Base-by-base conservation (phyloP, 2,888 invertebrate species). In the Latheticus oryzae region DNA sequence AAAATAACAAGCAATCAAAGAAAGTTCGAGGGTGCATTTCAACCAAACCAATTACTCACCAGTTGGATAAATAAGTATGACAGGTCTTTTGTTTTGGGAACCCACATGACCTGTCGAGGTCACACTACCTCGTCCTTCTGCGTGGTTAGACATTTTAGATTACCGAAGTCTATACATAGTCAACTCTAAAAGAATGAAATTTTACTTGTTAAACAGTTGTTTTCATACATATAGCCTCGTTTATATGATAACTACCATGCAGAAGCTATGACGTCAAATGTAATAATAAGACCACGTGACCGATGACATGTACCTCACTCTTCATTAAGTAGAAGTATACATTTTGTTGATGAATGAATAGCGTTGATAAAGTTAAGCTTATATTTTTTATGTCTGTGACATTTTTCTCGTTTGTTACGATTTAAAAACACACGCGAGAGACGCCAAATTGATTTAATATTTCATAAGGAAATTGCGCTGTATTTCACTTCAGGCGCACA, bases 1-100 rank as follows among this genome's bases (percentile, higher is more conserved):
- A 83, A 84, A 50, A 42, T 5, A 17, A 33, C 15, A n/a, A n/a
- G n/a, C n/a, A n/a, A n/a, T n/a, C n/a, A n/a, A n/a, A n/a, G n/a
- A n/a, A n/a, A n/a, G n/a, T n/a, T 9, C n/a, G 32, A 12, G 3
- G n/a, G 32, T 8, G 28, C 28, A 28, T 8, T 42, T 11, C 13
- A 42, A 26, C 24, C 13, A 12, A 5, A 37, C 37, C 37, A 19
- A 5, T 48, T 38, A 60, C 79, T 80, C 75, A 88, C 88, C 88
- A 72, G 88, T 87, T 11, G 88, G 88, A 77, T 88, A 88, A 62
- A 90, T 84, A 68, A 89, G 83, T 72, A 89, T 85, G 17, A 88
- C 86, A 58, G 89, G 88, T 69, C 88, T 83, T 77, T 90, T 90
- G 72, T 85, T 88, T 67, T 86, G 81, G 33, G 79, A 78, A 56